Percentiles rank a stretch among this genome's conserved stretches.
phyloP scores from a whole-genome alignment of 2,113 vertebrate genomes.

The Xyrauchen texanus region DNA sequence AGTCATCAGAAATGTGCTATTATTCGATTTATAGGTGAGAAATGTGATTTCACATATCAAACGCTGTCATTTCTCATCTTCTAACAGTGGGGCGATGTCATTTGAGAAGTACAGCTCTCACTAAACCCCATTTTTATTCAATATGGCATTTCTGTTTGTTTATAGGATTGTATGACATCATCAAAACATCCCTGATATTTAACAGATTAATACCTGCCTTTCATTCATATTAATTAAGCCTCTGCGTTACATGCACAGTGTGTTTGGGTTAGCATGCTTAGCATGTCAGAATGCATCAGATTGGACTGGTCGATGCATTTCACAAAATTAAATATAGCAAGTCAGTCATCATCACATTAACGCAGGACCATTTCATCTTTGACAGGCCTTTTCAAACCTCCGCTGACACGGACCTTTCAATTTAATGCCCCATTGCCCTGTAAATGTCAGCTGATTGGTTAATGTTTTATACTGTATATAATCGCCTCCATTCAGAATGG shows the following conservation, averaged over 20 bases:
- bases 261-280: no score
- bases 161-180: no score
- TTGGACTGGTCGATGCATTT: conserved; percentile 16
- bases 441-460: conserved; percentile 53
- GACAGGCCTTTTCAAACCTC: conserved; percentile 48
- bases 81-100: background rate
- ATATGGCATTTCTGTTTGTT: no score
- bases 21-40: conserved; percentile 27
- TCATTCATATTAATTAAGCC: no score
- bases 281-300: background rate
- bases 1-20: background rate
- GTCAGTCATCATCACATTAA: conserved; percentile 52
- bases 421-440: conserved; percentile 48
- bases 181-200: no score
- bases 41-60: background rate
- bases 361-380: conserved; percentile 39
- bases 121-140: no score
- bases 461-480: conserved; percentile 42
- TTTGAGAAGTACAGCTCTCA: background rate
- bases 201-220: no score
- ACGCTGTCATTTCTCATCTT: background rate
- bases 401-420: conserved; percentile 44
- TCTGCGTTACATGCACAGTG: no score
- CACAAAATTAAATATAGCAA: conserved; percentile 37
- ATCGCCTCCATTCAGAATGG: conserved; percentile 1